Percentiles rank a stretch among this genome's conserved stretches.
Conservation (phyloP, 2,888 invertebrate species). For the Dolichopus griseipennis region DNA sequence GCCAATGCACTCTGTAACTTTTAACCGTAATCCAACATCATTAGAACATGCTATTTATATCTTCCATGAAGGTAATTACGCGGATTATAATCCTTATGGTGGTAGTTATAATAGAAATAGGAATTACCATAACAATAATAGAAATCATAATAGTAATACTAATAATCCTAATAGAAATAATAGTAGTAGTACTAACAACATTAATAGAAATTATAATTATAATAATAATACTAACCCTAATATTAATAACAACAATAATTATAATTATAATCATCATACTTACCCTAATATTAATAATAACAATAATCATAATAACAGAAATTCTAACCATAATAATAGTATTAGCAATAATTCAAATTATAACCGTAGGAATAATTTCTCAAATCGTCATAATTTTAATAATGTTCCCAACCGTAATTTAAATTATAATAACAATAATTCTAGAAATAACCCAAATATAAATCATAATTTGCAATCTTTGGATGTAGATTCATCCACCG, state of each 20-base stretch:
- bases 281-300: background rate
- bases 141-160: background rate
- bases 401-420: background rate
- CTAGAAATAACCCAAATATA: background rate
- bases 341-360: background rate
- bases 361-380: background rate
- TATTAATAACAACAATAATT: no score
- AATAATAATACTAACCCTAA: no score
- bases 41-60: slow-evolving; percentile 2
- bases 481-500: slow-evolving; percentile 10
- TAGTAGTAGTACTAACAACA: no score
- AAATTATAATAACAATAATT: background rate
- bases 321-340: background rate
- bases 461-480: background rate
- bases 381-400: background rate
- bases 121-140: background rate
- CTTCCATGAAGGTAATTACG: slow-evolving; percentile 11
- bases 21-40: no score
- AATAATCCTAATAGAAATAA: no score
- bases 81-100: slow-evolving; percentile 12
- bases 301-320: background rate
- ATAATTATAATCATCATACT: background rate
- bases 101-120: background rate
- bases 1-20: no score
- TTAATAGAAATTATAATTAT: no score